Evolutionary conservation across 2,888 invertebrate genomes (phyloP).

Genomic region (Amphipyra berbera): DNA sequence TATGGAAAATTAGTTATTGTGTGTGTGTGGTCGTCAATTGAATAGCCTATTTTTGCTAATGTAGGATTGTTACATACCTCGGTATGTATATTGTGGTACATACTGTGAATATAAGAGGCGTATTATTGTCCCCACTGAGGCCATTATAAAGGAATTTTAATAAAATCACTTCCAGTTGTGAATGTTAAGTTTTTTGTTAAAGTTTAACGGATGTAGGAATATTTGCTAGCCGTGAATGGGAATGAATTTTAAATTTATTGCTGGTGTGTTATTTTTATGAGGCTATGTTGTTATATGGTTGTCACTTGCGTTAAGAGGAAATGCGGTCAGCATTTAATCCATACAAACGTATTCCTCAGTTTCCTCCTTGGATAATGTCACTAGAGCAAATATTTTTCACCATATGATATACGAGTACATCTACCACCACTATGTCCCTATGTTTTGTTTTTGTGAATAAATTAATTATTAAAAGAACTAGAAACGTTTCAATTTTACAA

Average conservation of each 20-base stretch:
- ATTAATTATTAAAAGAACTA: too few relatives aligned
- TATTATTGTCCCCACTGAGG: conserved; percentile 2
- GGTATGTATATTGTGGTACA: conserved; percentile 9
- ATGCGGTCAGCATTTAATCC: too few relatives aligned
- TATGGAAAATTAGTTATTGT: background rate
- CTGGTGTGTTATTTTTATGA: background rate
- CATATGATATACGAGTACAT: too few relatives aligned
- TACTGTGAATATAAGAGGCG: conserved; percentile 17
- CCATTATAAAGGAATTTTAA: conserved; percentile 25
- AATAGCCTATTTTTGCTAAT: conserved; percentile 41
- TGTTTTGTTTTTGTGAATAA: too few relatives aligned
- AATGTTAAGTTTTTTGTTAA: conserved; percentile 18
- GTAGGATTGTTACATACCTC: conserved; percentile 1
- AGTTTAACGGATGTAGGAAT: conserved; percentile 4
- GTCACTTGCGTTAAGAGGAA: too few relatives aligned
- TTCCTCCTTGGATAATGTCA: too few relatives aligned
- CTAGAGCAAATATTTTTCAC: too few relatives aligned
- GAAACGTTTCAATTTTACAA: too few relatives aligned
- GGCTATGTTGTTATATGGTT: too few relatives aligned
- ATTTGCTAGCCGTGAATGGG: background rate
- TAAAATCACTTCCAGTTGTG: conserved; percentile 14
- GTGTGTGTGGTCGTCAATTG: conserved; percentile 6
- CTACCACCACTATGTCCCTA: too few relatives aligned
- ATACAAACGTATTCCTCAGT: too few relatives aligned
- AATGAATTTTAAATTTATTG: conserved; percentile 8